Percentiles rank a stretch among this genome's conserved stretches.
These are phyloP conservation scores for Drosophila acutilabella DNA, from an alignment of 2,888 invertebrate genomes.

Conservation along the genomic window DNA sequence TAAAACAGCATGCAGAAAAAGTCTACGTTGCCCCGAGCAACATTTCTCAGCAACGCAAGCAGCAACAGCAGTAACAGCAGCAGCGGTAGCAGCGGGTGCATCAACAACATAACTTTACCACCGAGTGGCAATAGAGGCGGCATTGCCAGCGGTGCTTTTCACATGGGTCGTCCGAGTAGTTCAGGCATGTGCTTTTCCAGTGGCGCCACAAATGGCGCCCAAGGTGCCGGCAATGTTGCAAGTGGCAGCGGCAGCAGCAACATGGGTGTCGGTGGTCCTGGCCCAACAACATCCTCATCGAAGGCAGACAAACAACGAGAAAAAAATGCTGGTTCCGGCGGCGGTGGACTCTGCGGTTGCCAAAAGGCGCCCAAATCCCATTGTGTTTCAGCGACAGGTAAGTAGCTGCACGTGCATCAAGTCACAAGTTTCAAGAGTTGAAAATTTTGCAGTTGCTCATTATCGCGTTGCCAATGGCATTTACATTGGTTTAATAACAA, in stretches of 20 bases:
- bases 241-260: constrained; percentile 27
- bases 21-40: constrained; percentile 82
- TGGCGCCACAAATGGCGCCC: constrained; percentile 48
- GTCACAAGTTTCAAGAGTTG: too few species aligned
- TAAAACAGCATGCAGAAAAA: constrained; percentile 82
- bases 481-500: too few species aligned
- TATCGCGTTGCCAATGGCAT: too few species aligned
- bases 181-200: constrained; percentile 43
- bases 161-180: constrained; percentile 40
- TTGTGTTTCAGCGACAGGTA: constrained; percentile 85
- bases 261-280: neutral
- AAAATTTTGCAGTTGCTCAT: too few species aligned
- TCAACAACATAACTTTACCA: constrained; percentile 6
- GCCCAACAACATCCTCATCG: constrained; percentile 26
- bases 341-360: constrained; percentile 83
- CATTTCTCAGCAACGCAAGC: constrained; percentile 70
- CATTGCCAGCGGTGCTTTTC: constrained; percentile 18
- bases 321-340: constrained; percentile 54
- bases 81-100: constrained; percentile 22
- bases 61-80: constrained; percentile 14
- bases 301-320: constrained; percentile 81
- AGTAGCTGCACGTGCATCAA: constrained; percentile 39
- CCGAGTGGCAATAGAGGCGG: constrained; percentile 1
- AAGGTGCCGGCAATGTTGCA: constrained; percentile 45
- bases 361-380: constrained; percentile 85